Percentiles rank a stretch among this genome's conserved stretches.
phyloP scores from a whole-genome alignment of 2,113 vertebrate species.

The Catharus minimus region DNA sequence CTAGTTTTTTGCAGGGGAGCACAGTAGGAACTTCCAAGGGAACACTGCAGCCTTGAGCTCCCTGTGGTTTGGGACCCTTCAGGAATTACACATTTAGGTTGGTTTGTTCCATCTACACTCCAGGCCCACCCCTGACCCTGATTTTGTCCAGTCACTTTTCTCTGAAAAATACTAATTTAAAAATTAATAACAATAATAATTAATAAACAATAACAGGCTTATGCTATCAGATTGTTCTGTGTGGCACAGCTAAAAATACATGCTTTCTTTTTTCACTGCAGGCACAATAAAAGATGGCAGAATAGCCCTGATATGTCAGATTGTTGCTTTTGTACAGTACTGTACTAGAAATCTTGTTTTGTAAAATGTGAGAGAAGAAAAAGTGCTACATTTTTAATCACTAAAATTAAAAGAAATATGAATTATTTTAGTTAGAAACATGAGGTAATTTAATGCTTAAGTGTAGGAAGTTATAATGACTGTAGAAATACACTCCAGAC shows the following conservation, averaged over 20 bases:
- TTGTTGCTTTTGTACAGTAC: not conserved
- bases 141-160: not conserved
- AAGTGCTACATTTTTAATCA: not conserved
- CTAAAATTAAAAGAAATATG: not conserved
- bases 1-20: not conserved
- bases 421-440: not conserved
- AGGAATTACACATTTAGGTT: not conserved
- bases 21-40: not conserved
- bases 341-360: not conserved
- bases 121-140: not conserved
- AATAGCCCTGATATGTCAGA: not conserved
- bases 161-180: not conserved
- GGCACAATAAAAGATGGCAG: constrained; percentile 19
- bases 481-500: not conserved
- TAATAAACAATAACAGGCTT: not conserved
- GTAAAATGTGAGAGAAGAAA: not conserved
- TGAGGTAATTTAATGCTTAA: not conserved
- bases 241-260: constrained; percentile 23
- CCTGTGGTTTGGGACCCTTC: not conserved
- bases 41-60: not conserved
- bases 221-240: not conserved
- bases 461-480: constrained; percentile 1
- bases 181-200: not conserved
- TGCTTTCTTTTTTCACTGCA: not conserved
- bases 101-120: not conserved